These are phyloP conservation scores for Lypha dubia DNA, from an alignment of 2,888 invertebrate genomes.

Conservation along the genomic window DNA sequence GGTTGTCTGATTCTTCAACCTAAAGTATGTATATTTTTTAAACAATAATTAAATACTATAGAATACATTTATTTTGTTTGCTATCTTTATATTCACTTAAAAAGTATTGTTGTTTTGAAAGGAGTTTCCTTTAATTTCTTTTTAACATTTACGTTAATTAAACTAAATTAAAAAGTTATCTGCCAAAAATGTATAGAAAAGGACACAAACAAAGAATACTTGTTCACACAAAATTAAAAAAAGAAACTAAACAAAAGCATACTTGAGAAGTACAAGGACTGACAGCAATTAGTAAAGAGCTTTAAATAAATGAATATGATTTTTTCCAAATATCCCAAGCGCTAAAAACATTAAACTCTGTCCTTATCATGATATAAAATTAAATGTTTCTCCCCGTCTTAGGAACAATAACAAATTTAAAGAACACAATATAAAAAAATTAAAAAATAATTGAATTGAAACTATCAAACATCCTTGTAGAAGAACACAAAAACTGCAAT, in stretches of 20 bases:
- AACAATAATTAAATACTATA: not conserved
- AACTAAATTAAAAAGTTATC: conserved; percentile 71
- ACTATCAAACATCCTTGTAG: not conserved
- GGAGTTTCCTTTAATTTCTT: conserved; percentile 30
- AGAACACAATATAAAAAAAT: conserved; percentile 30
- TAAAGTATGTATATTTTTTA: not conserved
- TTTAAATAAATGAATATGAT: not conserved
- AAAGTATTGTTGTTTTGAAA: conserved; percentile 1
- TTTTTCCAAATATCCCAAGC: no score
- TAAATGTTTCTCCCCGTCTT: not conserved
- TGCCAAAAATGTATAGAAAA: conserved; percentile 43
- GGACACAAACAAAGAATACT: conserved; percentile 16
- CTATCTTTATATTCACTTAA: conserved; percentile 3
- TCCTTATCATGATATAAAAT: not conserved
- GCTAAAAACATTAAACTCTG: not conserved
- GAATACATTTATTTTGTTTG: not conserved
- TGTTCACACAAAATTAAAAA: not conserved
- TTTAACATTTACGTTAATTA: conserved; percentile 66
- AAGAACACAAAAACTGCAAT: conserved; percentile 4
- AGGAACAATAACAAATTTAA: conserved; percentile 41
- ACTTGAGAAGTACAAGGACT: not conserved
- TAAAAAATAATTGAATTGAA: conserved; percentile 40
- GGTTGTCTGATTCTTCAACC: not conserved
- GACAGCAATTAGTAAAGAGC: not conserved
- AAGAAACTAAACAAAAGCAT: not conserved